Evolutionary conservation across 2,888 invertebrate species (phyloP).

Genomic region (Rhodophaea formosa): DNA sequence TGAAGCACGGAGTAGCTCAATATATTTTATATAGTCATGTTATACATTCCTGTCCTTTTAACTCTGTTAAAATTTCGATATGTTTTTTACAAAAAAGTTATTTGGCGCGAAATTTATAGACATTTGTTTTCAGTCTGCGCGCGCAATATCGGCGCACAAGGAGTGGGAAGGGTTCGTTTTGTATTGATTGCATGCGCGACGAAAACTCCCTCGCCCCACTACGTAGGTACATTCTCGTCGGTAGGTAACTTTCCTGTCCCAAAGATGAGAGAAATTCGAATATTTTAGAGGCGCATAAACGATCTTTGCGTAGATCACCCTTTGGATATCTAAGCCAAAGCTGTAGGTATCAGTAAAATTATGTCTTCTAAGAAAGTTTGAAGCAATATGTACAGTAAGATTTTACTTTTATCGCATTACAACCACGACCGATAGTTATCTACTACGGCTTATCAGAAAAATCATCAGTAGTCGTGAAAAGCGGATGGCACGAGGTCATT

Average conservation of each 20-base stretch:
- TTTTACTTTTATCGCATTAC: background rate
- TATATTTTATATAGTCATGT: too few relatives aligned
- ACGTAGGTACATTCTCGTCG: too few relatives aligned
- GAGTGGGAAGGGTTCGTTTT: constrained; percentile 43
- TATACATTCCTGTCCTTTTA: too few relatives aligned
- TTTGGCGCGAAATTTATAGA: constrained; percentile 54
- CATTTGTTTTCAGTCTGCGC: constrained; percentile 50
- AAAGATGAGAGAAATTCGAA: constrained; percentile 37
- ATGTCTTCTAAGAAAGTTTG: too few relatives aligned
- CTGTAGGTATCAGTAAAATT: too few relatives aligned
- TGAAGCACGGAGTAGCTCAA: too few relatives aligned
- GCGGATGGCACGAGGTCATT: constrained; percentile 42
- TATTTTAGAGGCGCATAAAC: background rate
- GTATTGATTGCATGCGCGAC: constrained; percentile 69
- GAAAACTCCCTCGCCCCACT: constrained; percentile 46
- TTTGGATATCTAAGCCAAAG: background rate
- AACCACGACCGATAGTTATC: background rate
- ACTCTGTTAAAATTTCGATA: too few relatives aligned
- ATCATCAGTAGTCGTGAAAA: constrained; percentile 23
- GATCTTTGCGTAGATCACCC: background rate
- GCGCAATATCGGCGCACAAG: constrained; percentile 43
- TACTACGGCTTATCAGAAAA: background rate
- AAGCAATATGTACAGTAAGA: too few relatives aligned
- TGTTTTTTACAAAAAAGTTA: constrained; percentile 27
- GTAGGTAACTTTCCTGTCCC: constrained; percentile 41